A percentile compares a stretch with the other conserved stretches of the same genome.
Evolutionary conservation across 1,140 invertebrate species (phyloP).

Genomic region (Listronotus bonariensis): DNA sequence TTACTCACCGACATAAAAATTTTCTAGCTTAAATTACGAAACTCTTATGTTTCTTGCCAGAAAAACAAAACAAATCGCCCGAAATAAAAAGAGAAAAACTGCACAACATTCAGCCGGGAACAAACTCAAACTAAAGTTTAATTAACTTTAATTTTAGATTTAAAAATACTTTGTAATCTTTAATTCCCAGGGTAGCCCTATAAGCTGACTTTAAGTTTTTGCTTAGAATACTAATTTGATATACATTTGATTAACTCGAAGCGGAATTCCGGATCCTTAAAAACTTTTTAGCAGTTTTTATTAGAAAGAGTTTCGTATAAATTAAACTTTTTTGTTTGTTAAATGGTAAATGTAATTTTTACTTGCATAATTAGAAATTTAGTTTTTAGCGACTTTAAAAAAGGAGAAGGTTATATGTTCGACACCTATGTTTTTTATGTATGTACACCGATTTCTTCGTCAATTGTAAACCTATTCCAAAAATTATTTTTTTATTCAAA

Average conservation of each 20-base stretch:
- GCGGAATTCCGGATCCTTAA: too few relatives aligned
- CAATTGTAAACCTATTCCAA: too few relatives aligned
- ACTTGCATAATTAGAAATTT: too few relatives aligned
- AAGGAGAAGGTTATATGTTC: too few relatives aligned
- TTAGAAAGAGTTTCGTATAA: too few relatives aligned
- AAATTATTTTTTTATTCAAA: too few relatives aligned
- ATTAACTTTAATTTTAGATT: conserved; percentile 31
- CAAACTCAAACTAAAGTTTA: conserved; percentile 21
- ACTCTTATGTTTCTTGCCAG: conserved; percentile 7
- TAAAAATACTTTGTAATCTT: conserved; percentile 34
- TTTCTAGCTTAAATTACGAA: conserved; percentile 22
- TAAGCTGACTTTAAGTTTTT: conserved; percentile 24
- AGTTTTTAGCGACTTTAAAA: too few relatives aligned
- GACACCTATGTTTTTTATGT: too few relatives aligned
- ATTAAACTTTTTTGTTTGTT: too few relatives aligned
- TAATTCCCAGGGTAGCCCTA: conserved; percentile 22
- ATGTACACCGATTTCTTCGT: too few relatives aligned
- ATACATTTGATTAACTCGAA: conserved; percentile 15
- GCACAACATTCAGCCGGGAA: conserved; percentile 21
- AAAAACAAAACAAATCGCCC: conserved; percentile 11
- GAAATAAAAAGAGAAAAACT: conserved; percentile 11
- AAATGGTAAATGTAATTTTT: too few relatives aligned
- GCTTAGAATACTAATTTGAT: conserved; percentile 27
- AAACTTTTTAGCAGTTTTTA: too few relatives aligned
- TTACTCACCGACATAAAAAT: conserved; percentile 17